Conservation (phyloP, 2,113 vertebrate species). For the Nesogale talazaci region DNA sequence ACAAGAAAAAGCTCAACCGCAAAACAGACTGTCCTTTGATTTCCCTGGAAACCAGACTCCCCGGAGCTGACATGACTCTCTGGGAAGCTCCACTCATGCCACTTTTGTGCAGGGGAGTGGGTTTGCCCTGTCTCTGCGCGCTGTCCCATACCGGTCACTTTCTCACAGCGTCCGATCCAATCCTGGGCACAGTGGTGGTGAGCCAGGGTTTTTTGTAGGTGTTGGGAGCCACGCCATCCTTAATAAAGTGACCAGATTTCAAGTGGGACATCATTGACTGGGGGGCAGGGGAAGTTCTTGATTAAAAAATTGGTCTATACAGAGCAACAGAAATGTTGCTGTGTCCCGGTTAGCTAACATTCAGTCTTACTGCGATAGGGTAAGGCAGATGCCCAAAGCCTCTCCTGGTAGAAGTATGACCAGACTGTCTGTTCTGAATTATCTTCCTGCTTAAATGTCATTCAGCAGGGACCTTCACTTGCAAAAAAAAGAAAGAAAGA, state of each 20-base stretch:
- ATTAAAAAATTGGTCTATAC: too few relatives aligned
- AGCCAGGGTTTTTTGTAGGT: too few relatives aligned
- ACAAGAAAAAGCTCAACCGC: too few relatives aligned
- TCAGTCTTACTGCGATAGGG: background rate
- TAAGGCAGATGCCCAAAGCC: slow-evolving; percentile 34
- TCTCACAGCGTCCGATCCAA: background rate
- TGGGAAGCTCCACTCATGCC: background rate
- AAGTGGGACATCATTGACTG: too few relatives aligned
- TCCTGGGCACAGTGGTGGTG: too few relatives aligned
- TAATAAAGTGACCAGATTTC: too few relatives aligned
- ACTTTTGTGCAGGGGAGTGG: background rate
- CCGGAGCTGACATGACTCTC: background rate
- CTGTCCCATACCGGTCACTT: background rate
- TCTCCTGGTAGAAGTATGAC: background rate
- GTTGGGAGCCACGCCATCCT: too few relatives aligned
- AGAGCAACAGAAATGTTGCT: too few relatives aligned
- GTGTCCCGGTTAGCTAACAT: too few relatives aligned
- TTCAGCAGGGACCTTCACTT: slow-evolving; percentile 70
- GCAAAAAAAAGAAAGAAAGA: slow-evolving; percentile 69
- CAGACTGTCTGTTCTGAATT: slow-evolving; percentile 77
- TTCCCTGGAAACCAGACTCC: background rate
- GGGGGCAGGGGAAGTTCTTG: too few relatives aligned
- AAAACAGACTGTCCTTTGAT: background rate
- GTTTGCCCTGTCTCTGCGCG: background rate
- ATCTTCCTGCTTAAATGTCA: slow-evolving; percentile 65